Evolutionary conservation across 2,888 invertebrate species (phyloP), one percentile per base, ranked within the genome.

Genomic region (Nemurella pictetii): DNA sequence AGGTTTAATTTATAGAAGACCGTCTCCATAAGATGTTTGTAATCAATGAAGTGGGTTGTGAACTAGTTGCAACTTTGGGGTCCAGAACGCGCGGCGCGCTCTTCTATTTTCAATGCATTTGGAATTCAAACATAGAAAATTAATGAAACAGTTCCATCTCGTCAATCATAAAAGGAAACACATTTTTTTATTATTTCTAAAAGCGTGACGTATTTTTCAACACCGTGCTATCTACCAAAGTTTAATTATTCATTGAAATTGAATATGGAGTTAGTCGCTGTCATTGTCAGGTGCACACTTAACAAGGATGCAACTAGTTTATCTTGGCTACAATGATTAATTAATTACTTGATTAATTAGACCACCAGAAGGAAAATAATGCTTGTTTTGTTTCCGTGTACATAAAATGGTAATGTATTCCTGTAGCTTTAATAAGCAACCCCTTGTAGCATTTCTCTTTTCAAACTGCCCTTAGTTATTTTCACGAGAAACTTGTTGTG

Each of bases 1-100:
- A 32, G 80, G 80, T 81, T 81, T 32, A 81, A 81, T 81, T 81
- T 81, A 81, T 81, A 81, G 30, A 35, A 26, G 32, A 81, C 78
- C 29, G 20, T 28, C 30, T 28, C 30, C 78, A 30, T 27, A 29
- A 78, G 78, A 29, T 29, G 78, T 28, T 78, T 78, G n/a, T 25
- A 30, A 78, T 78, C 78, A 30, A 78, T 78, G 29, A 75, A 78
- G 78, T 78, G 15, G 29, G 78, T 30, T 28, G 78, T 78, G 55
- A 55, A 55, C 55, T 55, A 55, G 55, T 20, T 55, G 55, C 12
- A 55, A 55, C 55, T 55, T 55, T 55, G 9, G 1, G 55, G 15
- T 7, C 9, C 55, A n/a, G 9, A 15, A 55, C 55, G 35, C 20
- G 15, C 15, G 20, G 55, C 55, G 55, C 12, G 35, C 20, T 7